A percentile compares a stretch with the other conserved stretches of the same genome.
phyloP scores from a whole-genome alignment of 2,797 vertebrate genomes.

The Ispidina lecontei region DNA sequence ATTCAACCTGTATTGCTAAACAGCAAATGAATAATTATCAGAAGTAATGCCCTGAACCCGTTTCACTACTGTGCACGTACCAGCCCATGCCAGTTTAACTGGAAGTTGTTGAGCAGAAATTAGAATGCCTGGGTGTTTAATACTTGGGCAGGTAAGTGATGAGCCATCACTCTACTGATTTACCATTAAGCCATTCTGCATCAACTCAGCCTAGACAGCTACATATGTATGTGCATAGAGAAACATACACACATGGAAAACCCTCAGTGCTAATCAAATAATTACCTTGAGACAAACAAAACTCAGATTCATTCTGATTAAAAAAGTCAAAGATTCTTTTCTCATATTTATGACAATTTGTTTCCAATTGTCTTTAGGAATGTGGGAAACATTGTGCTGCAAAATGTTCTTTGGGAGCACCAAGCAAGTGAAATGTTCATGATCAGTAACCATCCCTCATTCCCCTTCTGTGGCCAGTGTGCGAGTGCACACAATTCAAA shows the following conservation, averaged over 20 bases:
- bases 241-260: neutral
- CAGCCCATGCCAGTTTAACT: neutral
- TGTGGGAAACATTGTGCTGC: slow-evolving; percentile 27
- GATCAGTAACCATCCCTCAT: neutral
- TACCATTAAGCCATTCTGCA: neutral
- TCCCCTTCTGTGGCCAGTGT: neutral
- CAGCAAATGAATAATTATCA: neutral
- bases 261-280: neutral
- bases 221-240: neutral
- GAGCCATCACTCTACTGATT: neutral
- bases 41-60: neutral
- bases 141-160: neutral
- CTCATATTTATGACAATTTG: neutral
- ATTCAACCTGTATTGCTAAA: neutral
- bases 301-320: neutral
- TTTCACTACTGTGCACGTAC: neutral
- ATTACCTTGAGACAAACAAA: neutral
- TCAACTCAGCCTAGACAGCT: neutral
- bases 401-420: neutral
- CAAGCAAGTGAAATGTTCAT: neutral
- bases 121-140: neutral
- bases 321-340: slow-evolving; percentile 11
- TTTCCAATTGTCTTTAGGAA: slow-evolving; percentile 23
- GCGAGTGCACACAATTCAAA: neutral
- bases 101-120: neutral